Base-by-base conservation (phyloP, 1,140 invertebrate genomes). In the Aphelenchoides avenae region DNA sequence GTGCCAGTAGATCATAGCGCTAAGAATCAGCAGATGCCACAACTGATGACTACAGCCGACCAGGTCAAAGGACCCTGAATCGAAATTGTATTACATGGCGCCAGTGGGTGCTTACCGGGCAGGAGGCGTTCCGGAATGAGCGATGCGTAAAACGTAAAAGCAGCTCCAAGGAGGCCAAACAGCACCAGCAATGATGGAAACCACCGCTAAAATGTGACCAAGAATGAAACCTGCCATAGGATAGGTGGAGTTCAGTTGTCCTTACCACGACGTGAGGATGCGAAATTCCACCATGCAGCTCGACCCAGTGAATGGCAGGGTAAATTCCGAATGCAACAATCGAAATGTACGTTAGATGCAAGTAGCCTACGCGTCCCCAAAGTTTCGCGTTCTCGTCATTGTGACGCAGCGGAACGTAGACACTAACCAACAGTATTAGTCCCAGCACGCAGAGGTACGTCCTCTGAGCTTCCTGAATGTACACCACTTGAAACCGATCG, bases 41-140 rank as follows among this genome's bases (percentile, higher is more conserved):
- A 87, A 89, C 73, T 94, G 90, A 80, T 94, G 91, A n/a, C 89
- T 91, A 54, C 89, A 89, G 0, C 90, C 90, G 34, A 93, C 80
- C 70, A 86, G 89, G 79, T 93, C 89, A 60, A 92, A 87, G 75
- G 83, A 85, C n/a, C 89, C 87, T 65, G 82, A 31, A 77, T 71
- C 56, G 52, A 33, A 53, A 52, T 20, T 57, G n/a, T n/a, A n/a
- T n/a, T n/a, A n/a, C n/a, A n/a, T n/a, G n/a, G n/a, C n/a, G n/a
- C n/a, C n/a, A n/a, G 20, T 40, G n/a, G n/a, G n/a, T n/a, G n/a
- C n/a, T n/a, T n/a, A 85, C 86, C 86, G 80, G 85, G 85, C 64
- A 79, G 84, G 53, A 85, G 81, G 40, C 85, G 80, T 76, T 87
- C 86, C 24, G 86, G 86, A 69, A 87, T 78, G 70, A 84, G 84